phyloP scores from a whole-genome alignment of 2,113 vertebrate species.

The Chinchilla lanigera region DNA sequence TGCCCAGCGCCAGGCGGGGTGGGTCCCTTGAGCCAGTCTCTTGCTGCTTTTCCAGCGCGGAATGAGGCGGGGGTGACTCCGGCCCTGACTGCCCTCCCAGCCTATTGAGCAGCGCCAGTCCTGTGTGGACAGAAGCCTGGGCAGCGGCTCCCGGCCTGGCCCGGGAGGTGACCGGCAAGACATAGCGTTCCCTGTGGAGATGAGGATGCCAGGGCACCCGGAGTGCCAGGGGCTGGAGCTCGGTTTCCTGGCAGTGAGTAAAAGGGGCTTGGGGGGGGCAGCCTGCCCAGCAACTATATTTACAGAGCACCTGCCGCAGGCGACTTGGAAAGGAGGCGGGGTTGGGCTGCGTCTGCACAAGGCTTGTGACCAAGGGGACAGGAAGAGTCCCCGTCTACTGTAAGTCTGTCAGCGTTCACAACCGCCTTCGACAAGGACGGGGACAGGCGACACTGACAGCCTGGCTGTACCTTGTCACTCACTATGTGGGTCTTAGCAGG shows the following conservation, averaged over 20 bases:
- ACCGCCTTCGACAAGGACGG: not conserved
- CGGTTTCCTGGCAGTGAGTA: slow-evolving; percentile 70
- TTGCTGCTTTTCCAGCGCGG: not conserved
- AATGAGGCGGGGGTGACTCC: not conserved
- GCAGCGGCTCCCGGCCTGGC: not conserved
- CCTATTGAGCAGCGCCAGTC: not conserved
- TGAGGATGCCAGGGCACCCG: not conserved
- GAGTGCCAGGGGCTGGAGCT: slow-evolving; percentile 39
- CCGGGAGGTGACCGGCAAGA: not conserved
- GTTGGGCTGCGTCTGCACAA: slow-evolving; percentile 69
- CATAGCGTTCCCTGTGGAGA: slow-evolving; percentile 73
- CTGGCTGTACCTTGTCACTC: not conserved
- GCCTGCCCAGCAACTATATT: slow-evolving; percentile 73
- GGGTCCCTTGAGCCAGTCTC: not conserved
- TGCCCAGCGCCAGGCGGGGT: not conserved
- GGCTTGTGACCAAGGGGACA: slow-evolving; percentile 70
- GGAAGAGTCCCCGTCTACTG: not conserved
- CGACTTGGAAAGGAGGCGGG: slow-evolving; percentile 62
- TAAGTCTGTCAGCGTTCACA: not conserved
- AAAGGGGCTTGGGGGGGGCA: slow-evolving; percentile 39
- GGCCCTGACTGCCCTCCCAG: not conserved
- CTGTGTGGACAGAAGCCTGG: not conserved
- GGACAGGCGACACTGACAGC: not conserved
- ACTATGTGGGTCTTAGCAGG: not conserved
- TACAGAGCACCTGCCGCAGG: slow-evolving; percentile 73